These are phyloP conservation scores for Macrotrachela quadricornifera DNA, from an alignment of 1,140 invertebrate genomes.

Conservation along the genomic window DNA sequence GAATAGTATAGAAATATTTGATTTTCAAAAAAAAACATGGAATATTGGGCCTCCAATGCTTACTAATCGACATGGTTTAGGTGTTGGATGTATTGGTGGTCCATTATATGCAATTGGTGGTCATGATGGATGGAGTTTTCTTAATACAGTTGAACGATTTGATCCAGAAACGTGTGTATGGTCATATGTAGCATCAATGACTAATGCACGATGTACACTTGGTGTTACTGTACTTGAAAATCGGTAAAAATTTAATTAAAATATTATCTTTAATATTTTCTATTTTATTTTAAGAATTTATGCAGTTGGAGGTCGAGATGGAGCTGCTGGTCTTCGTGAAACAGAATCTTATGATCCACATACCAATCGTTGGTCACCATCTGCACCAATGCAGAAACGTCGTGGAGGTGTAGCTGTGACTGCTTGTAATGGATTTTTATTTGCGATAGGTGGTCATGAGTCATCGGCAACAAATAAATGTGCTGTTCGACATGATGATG, in stretches of 20 bases:
- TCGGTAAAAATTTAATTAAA: conserved; percentile 33
- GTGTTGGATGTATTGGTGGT: conserved; percentile 61
- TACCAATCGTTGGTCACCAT: conserved; percentile 53
- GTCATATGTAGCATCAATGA: conserved; percentile 68
- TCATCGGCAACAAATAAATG: conserved; percentile 43
- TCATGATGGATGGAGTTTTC: conserved; percentile 77
- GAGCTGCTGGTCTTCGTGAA: conserved; percentile 63
- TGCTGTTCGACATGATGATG: conserved; percentile 40
- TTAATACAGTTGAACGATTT: conserved; percentile 82
- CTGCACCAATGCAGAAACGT: conserved; percentile 53
- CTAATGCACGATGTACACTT: conserved; percentile 57
- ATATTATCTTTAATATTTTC: not conserved
- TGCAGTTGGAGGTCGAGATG: conserved; percentile 74
- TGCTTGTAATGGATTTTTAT: conserved; percentile 1
- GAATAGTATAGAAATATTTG: conserved; percentile 29
- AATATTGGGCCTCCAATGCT: conserved; percentile 59
- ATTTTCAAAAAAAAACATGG: conserved; percentile 40
- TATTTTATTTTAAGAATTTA: conserved; percentile 42
- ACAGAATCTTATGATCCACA: conserved; percentile 59
- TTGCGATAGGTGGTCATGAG: conserved; percentile 28
- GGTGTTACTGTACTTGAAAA: conserved; percentile 63
- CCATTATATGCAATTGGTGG: conserved; percentile 80
- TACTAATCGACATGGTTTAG: conserved; percentile 65
- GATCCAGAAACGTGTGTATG: conserved; percentile 60
- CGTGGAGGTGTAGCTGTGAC: conserved; percentile 22